Evolutionary conservation across 2,888 invertebrate species (phyloP), one percentile per base, ranked within the genome.

Genomic region (Zygaena filipendulae): DNA sequence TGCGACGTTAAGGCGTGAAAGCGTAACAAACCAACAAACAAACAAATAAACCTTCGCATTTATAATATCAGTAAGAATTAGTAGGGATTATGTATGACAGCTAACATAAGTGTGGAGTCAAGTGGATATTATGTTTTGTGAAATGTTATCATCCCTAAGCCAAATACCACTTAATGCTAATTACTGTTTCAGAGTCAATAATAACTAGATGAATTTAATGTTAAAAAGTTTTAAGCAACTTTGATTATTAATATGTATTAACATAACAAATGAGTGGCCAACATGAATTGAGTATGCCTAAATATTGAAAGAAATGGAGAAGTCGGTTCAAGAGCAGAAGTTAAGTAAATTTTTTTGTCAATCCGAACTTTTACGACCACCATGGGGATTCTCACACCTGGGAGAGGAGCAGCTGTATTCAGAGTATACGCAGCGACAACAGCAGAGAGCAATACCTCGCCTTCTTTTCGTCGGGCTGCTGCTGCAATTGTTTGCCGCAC

Each of bases 321-420:
- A 68, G 47, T 47, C 54, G 27, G 50, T 52, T 40, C 53, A 57
- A 36, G 46, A 40, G 27, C 53, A 50, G 45, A 43, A 45, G 27
- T 45, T 54, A 30, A 56, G 56, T 25, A 57, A 57, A 41, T n/a
- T n/a, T n/a, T n/a, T n/a, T n/a, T 53, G 47, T 42, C 40, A 51
- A 25, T 53, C 55, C 50, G 47, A 49, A 35, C 68, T 58, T 45
- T 46, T 66, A 30, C 50, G 60, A 25, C 69, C 72, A 25, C 68
- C 71, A 50, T 75, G 74, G 71, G 62, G 66, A 10, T 74, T 74
- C 43, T 40, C 49, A 30, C 63, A 66, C 29, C 37, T 52, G 31
- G 61, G 63, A 45, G 77, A 77, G 43, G 77, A 77, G 43, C 56
- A 59, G 42, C 41, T 77, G 30, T 77, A 72, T 39, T 44, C 59